Evolutionary conservation across 2,113 vertebrate species (phyloP), one percentile per base, ranked within the genome.

Genomic region (Pipra filicauda): DNA sequence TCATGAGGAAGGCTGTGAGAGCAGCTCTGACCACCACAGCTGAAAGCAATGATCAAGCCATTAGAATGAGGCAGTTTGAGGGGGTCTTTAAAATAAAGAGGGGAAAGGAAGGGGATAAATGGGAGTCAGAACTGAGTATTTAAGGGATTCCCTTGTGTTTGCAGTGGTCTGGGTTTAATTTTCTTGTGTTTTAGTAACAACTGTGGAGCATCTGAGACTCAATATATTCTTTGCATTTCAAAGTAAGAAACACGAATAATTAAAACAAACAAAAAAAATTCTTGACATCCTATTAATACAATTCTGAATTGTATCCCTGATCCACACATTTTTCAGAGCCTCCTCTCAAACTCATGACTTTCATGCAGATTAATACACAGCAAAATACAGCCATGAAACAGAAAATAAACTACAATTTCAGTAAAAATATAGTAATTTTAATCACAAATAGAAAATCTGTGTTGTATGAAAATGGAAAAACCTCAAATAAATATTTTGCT

Each of bases 11-110:
- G 16, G 6, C 16, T 78, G 27, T 39, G 18, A 85, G 31, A 49
- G 2, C 8, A 51, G 5, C 10, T 73, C 9, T 8, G 55, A 49
- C 3, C 30, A 24, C 13, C 52, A 23, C 11, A 49, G 21, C 19
- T n/a, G 30, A 23, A 19, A 62, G 5, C 0, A 0, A 11, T 54
- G 15, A 27, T 5, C 31, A 20, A 71, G 15, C 33, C 55, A 44
- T 64, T 11, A 65, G 19, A 15, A 46, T 35, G 33, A 65, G 39
- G 14, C 2, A 1, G 5, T 33, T 22, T 54, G 19, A 59, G 31
- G 27, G 5, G 4, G 22, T 31, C 18, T 76, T 81, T 43, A 66
- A 61, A 51, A 78, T 8, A 46, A 65, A 65, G 11, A 59, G 14
- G 10, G 11, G 16, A 64, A 83, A 20, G 8, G 12, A 59, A 43